Conservation (phyloP, 2,888 invertebrate genomes). For the Oscheius myriophilus region DNA sequence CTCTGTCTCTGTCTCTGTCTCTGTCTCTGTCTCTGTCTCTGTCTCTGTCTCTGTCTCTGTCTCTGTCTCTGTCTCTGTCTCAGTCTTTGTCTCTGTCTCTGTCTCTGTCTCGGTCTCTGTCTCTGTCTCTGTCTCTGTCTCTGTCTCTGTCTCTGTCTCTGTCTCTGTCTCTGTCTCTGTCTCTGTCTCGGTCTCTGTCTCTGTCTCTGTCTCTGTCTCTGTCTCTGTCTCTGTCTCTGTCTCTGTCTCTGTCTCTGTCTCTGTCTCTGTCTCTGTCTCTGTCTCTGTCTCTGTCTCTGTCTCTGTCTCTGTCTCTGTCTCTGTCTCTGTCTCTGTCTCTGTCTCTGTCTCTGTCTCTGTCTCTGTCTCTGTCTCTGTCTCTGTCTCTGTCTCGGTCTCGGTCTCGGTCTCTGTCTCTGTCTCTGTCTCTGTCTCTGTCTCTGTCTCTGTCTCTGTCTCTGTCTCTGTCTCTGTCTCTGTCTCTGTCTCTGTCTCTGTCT, state of each 20-base stretch:
- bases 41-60: background rate
- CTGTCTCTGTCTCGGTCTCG: background rate
- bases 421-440: background rate
- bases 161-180: background rate
- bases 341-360: background rate
- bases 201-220: too few relatives aligned
- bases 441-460: background rate
- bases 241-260: too few relatives aligned
- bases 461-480: background rate
- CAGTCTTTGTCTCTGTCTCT: too few relatives aligned
- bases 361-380: background rate
- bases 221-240: too few relatives aligned
- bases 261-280: too few relatives aligned
- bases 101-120: background rate
- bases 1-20: too few relatives aligned
- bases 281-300: too few relatives aligned
- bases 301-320: too few relatives aligned
- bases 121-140: background rate
- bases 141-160: background rate
- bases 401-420: background rate
- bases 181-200: too few relatives aligned
- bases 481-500: too few relatives aligned
- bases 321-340: background rate
- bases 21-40: too few relatives aligned
- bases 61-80: background rate